Evolutionary conservation across 2,888 invertebrate genomes (phyloP).

Genomic region (Leptopilina syphax): DNA sequence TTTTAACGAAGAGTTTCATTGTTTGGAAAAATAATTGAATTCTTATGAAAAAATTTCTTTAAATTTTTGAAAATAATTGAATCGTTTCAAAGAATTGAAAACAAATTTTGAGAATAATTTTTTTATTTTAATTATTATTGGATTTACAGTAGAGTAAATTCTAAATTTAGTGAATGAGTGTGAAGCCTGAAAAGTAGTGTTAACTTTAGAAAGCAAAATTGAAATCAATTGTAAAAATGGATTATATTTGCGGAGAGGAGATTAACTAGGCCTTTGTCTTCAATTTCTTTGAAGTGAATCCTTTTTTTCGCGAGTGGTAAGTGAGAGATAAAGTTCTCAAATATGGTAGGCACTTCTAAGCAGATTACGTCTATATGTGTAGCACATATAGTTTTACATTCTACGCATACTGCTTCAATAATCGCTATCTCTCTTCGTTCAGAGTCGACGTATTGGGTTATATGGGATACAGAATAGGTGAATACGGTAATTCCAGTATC

Average conservation of each 20-base stretch:
- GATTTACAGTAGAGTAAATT: too few species aligned
- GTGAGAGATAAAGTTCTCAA: conserved; percentile 14
- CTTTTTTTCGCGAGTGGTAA: not conserved
- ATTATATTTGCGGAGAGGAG: not conserved
- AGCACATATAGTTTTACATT: conserved; percentile 14
- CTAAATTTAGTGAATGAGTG: too few species aligned
- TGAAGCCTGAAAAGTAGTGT: too few species aligned
- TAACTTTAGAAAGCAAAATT: too few species aligned
- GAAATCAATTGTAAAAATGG: not conserved
- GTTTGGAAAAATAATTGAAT: too few species aligned
- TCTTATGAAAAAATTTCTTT: too few species aligned
- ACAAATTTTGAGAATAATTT: too few species aligned
- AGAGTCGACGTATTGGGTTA: conserved; percentile 25
- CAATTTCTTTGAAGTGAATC: not conserved
- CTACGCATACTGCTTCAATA: conserved; percentile 3
- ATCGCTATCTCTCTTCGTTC: conserved; percentile 29
- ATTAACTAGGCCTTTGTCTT: not conserved
- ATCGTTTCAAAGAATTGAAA: too few species aligned
- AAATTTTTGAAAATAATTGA: too few species aligned
- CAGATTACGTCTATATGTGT: not conserved
- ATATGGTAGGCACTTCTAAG: conserved; percentile 6
- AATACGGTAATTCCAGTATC: conserved; percentile 36
- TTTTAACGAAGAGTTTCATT: too few species aligned
- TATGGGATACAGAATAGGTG: conserved; percentile 23
- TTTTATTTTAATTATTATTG: too few species aligned